These are phyloP conservation scores for Nebria brevicollis DNA, from an alignment of 2,888 invertebrate species.

Conservation along the genomic window DNA sequence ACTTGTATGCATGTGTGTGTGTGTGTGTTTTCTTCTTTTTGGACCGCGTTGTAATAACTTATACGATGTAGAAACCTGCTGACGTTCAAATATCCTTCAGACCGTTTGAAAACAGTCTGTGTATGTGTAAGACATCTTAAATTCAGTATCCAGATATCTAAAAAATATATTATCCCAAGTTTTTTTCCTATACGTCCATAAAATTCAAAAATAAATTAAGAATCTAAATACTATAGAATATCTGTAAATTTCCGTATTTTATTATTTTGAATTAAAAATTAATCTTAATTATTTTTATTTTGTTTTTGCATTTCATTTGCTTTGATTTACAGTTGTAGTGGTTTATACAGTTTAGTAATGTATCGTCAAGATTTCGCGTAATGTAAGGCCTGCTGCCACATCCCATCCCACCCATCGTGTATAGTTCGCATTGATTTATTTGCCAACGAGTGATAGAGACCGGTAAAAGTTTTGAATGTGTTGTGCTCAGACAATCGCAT, in stretches of 20 bases:
- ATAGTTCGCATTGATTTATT: conserved; percentile 20
- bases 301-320: no score
- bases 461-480: conserved; percentile 22
- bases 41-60: conserved; percentile 6
- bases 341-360: not conserved
- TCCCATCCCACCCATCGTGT: not conserved
- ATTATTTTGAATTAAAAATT: no score
- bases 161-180: no score
- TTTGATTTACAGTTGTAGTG: not conserved
- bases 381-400: not conserved
- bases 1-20: not conserved
- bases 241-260: no score
- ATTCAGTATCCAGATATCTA: no score
- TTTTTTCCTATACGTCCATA: no score
- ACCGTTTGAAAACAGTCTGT: not conserved
- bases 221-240: no score
- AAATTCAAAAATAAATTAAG: no score
- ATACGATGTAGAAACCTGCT: conserved; percentile 15
- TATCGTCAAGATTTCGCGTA: not conserved
- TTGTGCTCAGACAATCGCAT: conserved; percentile 27
- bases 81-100: conserved; percentile 6
- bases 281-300: no score
- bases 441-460: conserved; percentile 19
- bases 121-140: no score
- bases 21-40: not conserved